These are phyloP conservation scores for Bombus huntii DNA, from an alignment of 1,140 invertebrate species.

Conservation along the genomic window DNA sequence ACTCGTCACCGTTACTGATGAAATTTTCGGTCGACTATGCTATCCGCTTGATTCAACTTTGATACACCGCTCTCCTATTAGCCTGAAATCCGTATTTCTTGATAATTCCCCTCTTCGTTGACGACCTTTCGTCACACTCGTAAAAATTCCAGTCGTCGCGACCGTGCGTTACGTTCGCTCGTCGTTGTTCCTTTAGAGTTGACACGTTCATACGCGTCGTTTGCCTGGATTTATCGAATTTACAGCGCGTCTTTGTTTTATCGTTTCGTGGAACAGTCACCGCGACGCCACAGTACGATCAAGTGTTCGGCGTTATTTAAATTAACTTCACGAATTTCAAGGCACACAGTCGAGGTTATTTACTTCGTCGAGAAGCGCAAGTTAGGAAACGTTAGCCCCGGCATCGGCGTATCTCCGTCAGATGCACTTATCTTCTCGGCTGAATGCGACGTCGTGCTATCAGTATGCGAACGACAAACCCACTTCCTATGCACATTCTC, in stretches of 20 bases:
- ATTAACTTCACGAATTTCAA: conserved; percentile 36
- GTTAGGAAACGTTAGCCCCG: conserved; percentile 58
- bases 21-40: conserved; percentile 37
- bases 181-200: neutral
- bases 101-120: neutral
- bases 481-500: conserved; percentile 74
- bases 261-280: no score
- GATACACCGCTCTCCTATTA: neutral
- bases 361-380: conserved; percentile 2
- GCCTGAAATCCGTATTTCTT: neutral
- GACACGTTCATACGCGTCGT: no score
- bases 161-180: neutral
- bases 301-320: conserved; percentile 24
- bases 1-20: neutral
- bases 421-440: conserved; percentile 67
- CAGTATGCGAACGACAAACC: conserved; percentile 67
- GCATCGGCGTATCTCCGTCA: conserved; percentile 58
- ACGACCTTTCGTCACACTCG: neutral
- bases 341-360: neutral
- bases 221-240: no score
- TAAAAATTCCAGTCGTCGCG: neutral
- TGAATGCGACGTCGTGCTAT: conserved; percentile 66
- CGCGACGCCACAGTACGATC: neutral
- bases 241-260: no score
- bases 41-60: conserved; percentile 24